A percentile compares a stretch with the other conserved stretches of the same genome.
These are phyloP conservation scores for Notothenia rossii DNA, from an alignment of 2,113 vertebrate genomes.

Conservation along the genomic window DNA sequence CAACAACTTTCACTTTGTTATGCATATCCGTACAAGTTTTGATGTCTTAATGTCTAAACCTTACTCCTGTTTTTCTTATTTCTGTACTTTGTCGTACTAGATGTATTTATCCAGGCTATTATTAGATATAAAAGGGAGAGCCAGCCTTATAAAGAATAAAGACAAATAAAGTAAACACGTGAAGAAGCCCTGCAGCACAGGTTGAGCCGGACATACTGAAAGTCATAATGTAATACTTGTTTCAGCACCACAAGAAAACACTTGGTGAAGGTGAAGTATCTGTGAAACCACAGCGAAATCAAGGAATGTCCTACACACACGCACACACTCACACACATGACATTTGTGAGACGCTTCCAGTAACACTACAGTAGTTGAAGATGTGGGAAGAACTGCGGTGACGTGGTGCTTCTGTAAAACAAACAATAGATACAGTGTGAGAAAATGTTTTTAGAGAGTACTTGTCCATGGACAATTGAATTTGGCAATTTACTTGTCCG, in stretches of 20 bases:
- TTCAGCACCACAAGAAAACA: not conserved
- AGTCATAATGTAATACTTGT: not conserved
- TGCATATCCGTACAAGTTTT: not conserved
- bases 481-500: too few relatives aligned
- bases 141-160: not conserved
- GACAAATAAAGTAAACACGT: not conserved
- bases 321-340: not conserved
- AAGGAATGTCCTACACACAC: slow-evolving; percentile 20
- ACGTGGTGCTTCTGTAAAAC: slow-evolving; percentile 19
- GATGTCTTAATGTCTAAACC: not conserved
- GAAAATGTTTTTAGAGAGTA: too few relatives aligned
- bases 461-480: too few relatives aligned
- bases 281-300: slow-evolving; percentile 47
- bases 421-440: slow-evolving; percentile 30
- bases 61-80: not conserved
- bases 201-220: not conserved
- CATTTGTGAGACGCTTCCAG: slow-evolving; percentile 38
- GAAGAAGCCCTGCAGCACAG: not conserved
- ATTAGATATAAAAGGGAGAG: not conserved
- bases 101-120: not conserved
- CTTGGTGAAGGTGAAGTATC: slow-evolving; percentile 26
- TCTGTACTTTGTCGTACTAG: not conserved
- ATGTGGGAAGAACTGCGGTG: slow-evolving; percentile 56
- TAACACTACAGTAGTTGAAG: slow-evolving; percentile 5
- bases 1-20: not conserved